Conservation (phyloP, 2,113 vertebrate genomes). For the Thymallus thymallus region DNA sequence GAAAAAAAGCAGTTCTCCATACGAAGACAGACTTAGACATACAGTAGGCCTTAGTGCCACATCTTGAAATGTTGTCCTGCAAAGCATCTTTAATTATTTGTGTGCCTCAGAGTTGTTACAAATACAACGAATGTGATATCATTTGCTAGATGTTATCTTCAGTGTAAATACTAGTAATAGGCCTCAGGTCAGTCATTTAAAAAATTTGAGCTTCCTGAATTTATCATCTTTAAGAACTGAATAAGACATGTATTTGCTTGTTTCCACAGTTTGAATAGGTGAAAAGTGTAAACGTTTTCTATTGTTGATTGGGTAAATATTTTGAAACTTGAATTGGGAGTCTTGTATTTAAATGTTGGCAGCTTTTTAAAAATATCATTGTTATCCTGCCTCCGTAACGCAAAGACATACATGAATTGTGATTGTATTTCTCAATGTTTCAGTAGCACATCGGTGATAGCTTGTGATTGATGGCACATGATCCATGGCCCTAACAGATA, state of each 20-base stretch:
- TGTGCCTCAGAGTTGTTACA: not conserved
- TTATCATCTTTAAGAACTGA: not conserved
- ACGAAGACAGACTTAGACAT: not conserved
- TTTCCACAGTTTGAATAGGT: not conserved
- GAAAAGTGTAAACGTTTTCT: not conserved
- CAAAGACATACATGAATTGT: conserved; percentile 13
- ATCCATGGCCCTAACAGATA: not conserved
- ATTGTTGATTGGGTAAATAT: not conserved
- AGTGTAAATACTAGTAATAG: no score
- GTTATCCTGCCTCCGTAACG: conserved; percentile 25
- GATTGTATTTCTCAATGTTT: conserved; percentile 9
- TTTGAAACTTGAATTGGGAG: not conserved
- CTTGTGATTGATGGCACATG: not conserved
- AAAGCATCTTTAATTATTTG: not conserved
- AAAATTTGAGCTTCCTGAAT: no score
- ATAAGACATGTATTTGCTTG: not conserved
- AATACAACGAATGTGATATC: not conserved
- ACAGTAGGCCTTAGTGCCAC: not conserved
- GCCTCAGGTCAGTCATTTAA: no score
- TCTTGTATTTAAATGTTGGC: conserved; percentile 17
- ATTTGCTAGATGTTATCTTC: not conserved
- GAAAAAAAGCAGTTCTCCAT: not conserved
- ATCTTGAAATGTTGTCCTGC: not conserved
- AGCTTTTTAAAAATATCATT: conserved; percentile 30
- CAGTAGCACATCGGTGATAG: conserved; percentile 10